Percentiles rank a stretch among this genome's conserved stretches.
Conservation (phyloP, 1,140 invertebrate genomes). For the Bombus superbus region DNA sequence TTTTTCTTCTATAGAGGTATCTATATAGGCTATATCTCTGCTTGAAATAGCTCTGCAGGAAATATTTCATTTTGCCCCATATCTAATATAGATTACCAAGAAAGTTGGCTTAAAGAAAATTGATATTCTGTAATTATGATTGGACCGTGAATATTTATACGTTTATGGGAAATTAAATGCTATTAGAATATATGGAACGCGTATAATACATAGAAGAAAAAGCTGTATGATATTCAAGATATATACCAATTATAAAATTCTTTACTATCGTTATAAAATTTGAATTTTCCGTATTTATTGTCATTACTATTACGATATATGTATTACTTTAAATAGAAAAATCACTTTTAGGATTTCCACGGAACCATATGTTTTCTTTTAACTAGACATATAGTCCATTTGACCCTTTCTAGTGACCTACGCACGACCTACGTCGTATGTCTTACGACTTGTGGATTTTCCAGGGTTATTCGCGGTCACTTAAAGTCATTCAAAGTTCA, state of each 20-base stretch:
- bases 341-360: no score
- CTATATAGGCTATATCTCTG: neutral
- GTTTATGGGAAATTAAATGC: neutral
- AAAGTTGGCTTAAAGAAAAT: neutral
- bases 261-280: no score
- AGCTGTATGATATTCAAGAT: no score
- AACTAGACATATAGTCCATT: neutral
- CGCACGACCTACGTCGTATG: neutral
- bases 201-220: no score
- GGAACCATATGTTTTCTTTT: neutral
- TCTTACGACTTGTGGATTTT: neutral
- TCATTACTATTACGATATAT: no score
- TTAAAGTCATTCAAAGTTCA: slow-evolving; percentile 1
- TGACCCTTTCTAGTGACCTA: neutral
- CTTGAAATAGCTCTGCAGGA: neutral
- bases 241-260: no score
- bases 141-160: neutral
- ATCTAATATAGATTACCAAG: neutral
- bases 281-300: no score
- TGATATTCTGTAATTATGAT: neutral
- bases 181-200: no score
- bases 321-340: no score
- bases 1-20: neutral
- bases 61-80: neutral
- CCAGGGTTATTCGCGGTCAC: neutral